A percentile compares a stretch with the other conserved stretches of the same genome.
phyloP scores from a whole-genome alignment of 2,113 vertebrate genomes.

The Ailurus styani region DNA sequence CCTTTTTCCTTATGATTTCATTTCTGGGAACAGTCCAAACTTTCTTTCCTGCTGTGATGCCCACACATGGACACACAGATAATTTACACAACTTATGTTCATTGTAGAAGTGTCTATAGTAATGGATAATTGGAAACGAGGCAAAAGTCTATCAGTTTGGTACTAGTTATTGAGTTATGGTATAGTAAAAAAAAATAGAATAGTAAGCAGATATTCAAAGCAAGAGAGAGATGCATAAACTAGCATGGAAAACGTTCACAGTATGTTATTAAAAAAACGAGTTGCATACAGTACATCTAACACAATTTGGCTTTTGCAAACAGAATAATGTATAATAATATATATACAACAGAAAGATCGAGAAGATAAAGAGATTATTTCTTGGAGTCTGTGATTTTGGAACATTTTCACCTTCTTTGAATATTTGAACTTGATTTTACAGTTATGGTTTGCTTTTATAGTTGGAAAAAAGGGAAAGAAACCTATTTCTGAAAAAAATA shows the following conservation, averaged over 20 bases:
- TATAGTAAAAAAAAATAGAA: neutral
- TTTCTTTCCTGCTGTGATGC: neutral
- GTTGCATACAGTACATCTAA: neutral
- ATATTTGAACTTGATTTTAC: slow-evolving; percentile 9
- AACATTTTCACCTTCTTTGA: slow-evolving; percentile 7
- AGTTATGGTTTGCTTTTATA: slow-evolving; percentile 13
- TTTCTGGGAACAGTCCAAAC: neutral
- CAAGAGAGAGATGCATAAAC: neutral
- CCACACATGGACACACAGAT: neutral
- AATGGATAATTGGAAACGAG: neutral
- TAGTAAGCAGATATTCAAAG: neutral
- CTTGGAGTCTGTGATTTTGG: neutral
- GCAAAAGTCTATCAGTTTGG: neutral
- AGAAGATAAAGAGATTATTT: neutral
- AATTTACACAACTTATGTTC: neutral
- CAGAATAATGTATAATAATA: neutral
- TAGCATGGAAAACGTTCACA: neutral
- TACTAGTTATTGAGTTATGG: neutral
- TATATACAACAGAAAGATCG: neutral
- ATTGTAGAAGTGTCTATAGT: neutral
- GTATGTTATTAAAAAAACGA: neutral
- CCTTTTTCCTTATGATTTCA: neutral
- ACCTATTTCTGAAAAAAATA: slow-evolving; percentile 39
- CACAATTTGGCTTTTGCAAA: slow-evolving; percentile 29
- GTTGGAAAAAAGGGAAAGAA: neutral